phyloP scores from a whole-genome alignment of 2,797 vertebrate genomes.

The Atherinosoma microstoma region DNA sequence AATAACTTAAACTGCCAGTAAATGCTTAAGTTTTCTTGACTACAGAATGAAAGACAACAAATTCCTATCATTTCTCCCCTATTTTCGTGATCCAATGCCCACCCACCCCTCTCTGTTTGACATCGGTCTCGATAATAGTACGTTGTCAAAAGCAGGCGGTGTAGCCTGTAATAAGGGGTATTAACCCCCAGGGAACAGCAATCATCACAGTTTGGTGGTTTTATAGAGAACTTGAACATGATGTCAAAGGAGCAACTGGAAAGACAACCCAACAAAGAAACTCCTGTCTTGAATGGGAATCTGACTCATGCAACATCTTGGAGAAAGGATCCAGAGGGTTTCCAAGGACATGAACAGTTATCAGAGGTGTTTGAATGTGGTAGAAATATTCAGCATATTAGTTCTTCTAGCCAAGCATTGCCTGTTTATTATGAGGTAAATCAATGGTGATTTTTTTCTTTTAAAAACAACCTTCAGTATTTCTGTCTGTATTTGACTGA shows the following conservation, averaged over 20 bases:
- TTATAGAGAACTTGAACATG: constrained; percentile 40
- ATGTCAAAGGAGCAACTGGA: constrained; percentile 53
- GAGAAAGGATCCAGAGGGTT: constrained; percentile 53
- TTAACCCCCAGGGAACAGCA: constrained; percentile 64
- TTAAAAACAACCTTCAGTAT: background rate
- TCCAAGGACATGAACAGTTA: constrained; percentile 54
- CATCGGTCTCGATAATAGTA: constrained; percentile 62
- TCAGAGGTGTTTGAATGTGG: constrained; percentile 47
- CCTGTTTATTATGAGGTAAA: constrained; percentile 9
- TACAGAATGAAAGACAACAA: constrained; percentile 32
- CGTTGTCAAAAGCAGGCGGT: constrained; percentile 59
- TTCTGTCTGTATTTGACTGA: background rate
- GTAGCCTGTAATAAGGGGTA: constrained; percentile 67
- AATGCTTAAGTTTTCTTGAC: constrained; percentile 4
- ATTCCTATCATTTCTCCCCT: constrained; percentile 36
- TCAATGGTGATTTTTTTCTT: background rate
- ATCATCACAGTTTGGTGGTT: constrained; percentile 60
- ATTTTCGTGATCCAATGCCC: constrained; percentile 28
- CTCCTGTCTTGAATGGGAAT: constrained; percentile 57
- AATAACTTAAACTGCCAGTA: constrained; percentile 4
- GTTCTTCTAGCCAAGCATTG: constrained; percentile 20
- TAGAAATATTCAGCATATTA: constrained; percentile 26
- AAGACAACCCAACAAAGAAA: constrained; percentile 52
- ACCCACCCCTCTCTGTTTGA: constrained; percentile 35
- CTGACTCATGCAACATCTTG: constrained; percentile 67